Evolutionary conservation across 2,797 vertebrate species (phyloP), one percentile per base, ranked within the genome.

Genomic region (Spea hammondii): DNA sequence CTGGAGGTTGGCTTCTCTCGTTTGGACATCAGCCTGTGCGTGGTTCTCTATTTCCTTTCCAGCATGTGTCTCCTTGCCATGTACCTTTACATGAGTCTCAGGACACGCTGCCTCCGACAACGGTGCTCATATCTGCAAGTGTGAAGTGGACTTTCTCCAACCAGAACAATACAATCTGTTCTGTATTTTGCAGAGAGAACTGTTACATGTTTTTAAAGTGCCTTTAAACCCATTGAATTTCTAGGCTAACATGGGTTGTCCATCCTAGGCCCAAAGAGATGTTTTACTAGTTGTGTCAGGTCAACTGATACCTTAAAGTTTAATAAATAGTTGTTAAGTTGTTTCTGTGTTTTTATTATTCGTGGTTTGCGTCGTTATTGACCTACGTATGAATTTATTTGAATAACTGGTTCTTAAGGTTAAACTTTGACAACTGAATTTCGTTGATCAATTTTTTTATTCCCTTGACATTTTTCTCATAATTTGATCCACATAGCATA

Each of bases 21-120:
- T 74, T 77, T 95, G 87, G 97, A 98, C 82, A 72, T 97, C 88
- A 96, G 95, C 89, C 91, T 98, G 12, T 98, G 94, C 2, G 85
- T 96, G 44, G 84, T 92, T 47, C 93, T 99, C 5, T 99, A 98
- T 54, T 87, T 93, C 67, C 87, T 97, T 78, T 97, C 96, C 74
- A 92, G 90, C 83, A 84, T 95, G 89, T 96, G 95, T 82, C 93
- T 98, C 5, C 79, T 98, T 59, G 88, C 86, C 83, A 93, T 97
- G 94, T 98, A 93, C 80, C 86, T 94, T 14, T 98, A 93, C 88
- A 95, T 97, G 83, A 94, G 90, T 77, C 85, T 92, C 68, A 92
- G 91, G 49, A 88, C 92, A 70, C 87, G 90, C 4, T 83, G 88
- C 64, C 88, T 59, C 47, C 55, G 75, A 8, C 17, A 67, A 8